These are phyloP conservation scores for Xiphorhynchus elegans DNA, from an alignment of 2,113 vertebrate genomes.

Conservation along the genomic window DNA sequence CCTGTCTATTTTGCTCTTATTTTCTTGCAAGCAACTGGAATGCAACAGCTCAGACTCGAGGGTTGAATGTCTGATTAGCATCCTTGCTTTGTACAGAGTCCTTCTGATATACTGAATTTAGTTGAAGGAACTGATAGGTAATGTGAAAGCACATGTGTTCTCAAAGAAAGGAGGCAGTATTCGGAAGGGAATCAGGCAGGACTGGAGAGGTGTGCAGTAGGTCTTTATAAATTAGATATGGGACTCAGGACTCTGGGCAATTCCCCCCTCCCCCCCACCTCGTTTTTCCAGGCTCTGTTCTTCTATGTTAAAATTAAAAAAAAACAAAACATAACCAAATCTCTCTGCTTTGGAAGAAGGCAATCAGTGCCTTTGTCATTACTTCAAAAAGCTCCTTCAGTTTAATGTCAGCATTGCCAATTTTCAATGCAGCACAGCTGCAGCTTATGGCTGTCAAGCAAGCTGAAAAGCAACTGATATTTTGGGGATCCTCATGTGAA, in stretches of 20 bases:
- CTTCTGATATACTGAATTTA: neutral
- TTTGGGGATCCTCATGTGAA: constrained; percentile 45
- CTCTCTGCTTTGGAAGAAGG: constrained; percentile 46
- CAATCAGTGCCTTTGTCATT: constrained; percentile 74
- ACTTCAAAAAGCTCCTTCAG: constrained; percentile 65
- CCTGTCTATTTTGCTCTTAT: constrained; percentile 12
- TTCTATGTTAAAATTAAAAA: neutral
- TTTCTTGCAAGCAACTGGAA: constrained; percentile 44
- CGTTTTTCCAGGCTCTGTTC: neutral
- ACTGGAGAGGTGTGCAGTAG: neutral
- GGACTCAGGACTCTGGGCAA: neutral
- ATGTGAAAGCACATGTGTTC: neutral
- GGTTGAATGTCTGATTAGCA: neutral
- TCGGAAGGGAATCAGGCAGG: neutral
- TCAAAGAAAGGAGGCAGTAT: neutral
- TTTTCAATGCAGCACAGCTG: constrained; percentile 74
- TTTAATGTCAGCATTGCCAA: constrained; percentile 63
- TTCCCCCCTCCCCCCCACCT: neutral
- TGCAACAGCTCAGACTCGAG: neutral
- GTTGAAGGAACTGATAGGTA: neutral
- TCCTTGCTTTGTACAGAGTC: neutral
- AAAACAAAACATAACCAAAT: neutral
- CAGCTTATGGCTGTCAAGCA: constrained; percentile 60
- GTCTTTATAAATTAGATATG: neutral
- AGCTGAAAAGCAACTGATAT: constrained; percentile 52